These are phyloP conservation scores for Mactromeris polynyma DNA, from an alignment of 2,888 invertebrate genomes.

Conservation along the genomic window DNA sequence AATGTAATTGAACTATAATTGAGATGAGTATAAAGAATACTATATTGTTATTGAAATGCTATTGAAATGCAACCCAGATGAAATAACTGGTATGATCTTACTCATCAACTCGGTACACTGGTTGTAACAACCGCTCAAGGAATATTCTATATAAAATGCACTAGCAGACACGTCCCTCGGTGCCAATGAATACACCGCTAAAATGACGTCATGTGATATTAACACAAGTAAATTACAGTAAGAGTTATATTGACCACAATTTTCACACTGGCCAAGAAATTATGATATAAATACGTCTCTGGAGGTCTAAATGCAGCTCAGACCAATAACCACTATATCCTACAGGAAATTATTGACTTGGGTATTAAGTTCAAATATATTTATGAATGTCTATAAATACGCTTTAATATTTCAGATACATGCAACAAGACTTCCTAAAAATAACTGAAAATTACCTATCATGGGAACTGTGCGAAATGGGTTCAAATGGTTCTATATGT, in stretches of 20 bases:
- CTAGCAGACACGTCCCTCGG: neutral
- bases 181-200: neutral
- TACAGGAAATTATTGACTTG: neutral
- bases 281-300: neutral
- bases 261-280: neutral
- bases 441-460: neutral
- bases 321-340: neutral
- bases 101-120: neutral
- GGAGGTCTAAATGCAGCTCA: neutral
- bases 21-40: no score
- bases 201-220: neutral
- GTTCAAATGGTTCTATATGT: neutral
- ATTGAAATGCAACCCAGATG: no score
- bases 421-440: neutral
- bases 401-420: neutral
- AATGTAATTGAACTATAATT: no score
- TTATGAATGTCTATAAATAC: neutral
- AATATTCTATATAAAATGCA: neutral
- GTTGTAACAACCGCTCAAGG: neutral
- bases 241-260: neutral
- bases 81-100: neutral
- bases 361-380: neutral
- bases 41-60: no score
- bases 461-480: neutral
- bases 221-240: neutral